These are phyloP conservation scores for Empidonax alnorum DNA, from an alignment of 2,113 vertebrate species.

Conservation along the genomic window DNA sequence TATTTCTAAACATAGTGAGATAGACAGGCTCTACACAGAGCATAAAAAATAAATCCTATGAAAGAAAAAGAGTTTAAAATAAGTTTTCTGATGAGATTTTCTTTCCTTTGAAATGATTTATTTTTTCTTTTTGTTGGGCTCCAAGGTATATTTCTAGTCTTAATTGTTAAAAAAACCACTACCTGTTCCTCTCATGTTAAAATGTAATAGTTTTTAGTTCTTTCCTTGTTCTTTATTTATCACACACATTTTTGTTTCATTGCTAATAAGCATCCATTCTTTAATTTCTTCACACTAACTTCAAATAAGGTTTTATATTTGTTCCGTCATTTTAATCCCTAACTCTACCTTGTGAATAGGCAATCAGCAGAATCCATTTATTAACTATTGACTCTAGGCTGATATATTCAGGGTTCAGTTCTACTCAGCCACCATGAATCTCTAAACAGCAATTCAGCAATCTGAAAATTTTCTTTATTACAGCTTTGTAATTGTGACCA, in stretches of 20 bases:
- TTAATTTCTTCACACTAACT: neutral
- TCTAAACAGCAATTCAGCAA: neutral
- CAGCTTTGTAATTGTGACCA: neutral
- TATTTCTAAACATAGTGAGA: neutral
- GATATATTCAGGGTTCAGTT: neutral
- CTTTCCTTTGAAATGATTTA: neutral
- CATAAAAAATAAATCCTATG: neutral
- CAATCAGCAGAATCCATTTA: neutral
- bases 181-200: neutral
- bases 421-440: neutral
- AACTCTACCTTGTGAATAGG: neutral
- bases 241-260: neutral
- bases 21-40: neutral
- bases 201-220: neutral
- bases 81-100: neutral
- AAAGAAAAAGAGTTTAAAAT: neutral
- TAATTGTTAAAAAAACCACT: fast-evolving
- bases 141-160: neutral
- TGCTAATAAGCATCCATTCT: neutral
- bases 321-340: neutral
- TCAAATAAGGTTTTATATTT: neutral
- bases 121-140: neutral
- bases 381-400: neutral
- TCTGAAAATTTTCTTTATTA: neutral
- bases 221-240: neutral